Percentiles rank a stretch among this genome's conserved stretches.
phyloP scores from a whole-genome alignment of 2,113 vertebrate species.

The Apaloderma vittatum region DNA sequence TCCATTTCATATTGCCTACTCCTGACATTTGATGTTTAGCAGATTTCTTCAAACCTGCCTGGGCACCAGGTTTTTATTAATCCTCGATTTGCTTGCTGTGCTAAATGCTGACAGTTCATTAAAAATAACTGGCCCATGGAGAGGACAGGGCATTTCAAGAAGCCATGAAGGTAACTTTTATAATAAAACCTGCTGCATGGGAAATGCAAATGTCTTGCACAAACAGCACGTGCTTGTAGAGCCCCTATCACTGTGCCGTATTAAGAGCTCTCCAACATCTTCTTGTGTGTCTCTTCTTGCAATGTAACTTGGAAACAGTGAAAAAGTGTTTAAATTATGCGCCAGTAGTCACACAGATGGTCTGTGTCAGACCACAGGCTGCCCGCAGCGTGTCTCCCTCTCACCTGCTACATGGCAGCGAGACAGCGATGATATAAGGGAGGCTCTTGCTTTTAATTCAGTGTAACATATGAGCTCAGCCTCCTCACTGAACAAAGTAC shows the following conservation, averaged over 20 bases:
- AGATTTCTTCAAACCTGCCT: background rate
- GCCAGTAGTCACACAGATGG: slow-evolving; percentile 39
- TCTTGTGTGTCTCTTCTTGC: background rate
- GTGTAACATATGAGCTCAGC: slow-evolving; percentile 16
- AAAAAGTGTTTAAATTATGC: background rate
- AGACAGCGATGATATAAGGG: background rate
- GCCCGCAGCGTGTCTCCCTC: slow-evolving; percentile 16
- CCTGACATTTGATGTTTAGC: background rate
- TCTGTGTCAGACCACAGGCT: slow-evolving; percentile 46
- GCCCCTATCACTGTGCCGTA: background rate
- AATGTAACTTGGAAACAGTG: background rate
- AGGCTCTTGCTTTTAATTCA: background rate
- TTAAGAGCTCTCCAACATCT: background rate
- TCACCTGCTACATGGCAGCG: background rate
- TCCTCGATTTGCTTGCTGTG: background rate
- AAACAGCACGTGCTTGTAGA: background rate
- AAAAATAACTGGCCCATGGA: background rate
- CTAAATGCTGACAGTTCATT: background rate
- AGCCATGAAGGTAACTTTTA: background rate
- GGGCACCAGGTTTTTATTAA: background rate
- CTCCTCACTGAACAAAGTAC: background rate
- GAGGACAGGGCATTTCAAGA: background rate
- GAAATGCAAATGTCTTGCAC: background rate
- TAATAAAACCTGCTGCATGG: background rate
- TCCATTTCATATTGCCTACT: background rate